Percentiles rank a stretch among this genome's conserved stretches.
Conservation (phyloP, 1,140 invertebrate genomes). For the Samia ricini region DNA sequence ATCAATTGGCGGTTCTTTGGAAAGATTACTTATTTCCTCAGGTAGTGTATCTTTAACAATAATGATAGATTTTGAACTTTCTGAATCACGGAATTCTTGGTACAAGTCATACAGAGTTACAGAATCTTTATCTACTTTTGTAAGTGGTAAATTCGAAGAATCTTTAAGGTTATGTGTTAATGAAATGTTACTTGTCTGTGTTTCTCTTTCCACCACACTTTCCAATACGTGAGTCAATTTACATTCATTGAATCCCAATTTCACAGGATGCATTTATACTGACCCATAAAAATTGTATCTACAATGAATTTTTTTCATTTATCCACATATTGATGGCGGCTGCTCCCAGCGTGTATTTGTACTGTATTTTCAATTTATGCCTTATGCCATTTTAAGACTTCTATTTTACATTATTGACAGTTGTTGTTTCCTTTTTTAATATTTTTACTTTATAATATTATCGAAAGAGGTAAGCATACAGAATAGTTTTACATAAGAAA, state of each 20-base stretch:
- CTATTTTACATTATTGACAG: slow-evolving; percentile 8
- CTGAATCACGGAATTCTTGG: slow-evolving; percentile 33
- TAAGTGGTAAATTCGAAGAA: slow-evolving; percentile 16
- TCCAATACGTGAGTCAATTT: slow-evolving; percentile 17
- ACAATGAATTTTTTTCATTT: neutral
- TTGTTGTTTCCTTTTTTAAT: neutral
- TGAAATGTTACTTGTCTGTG: slow-evolving; percentile 32
- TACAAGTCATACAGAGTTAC: slow-evolving; percentile 32
- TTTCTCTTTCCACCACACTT: slow-evolving; percentile 32
- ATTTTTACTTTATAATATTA: neutral
- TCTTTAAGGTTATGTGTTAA: slow-evolving; percentile 17
- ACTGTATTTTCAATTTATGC: neutral
- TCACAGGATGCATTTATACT: slow-evolving; percentile 28
- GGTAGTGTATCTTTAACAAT: slow-evolving; percentile 35
- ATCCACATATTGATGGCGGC: neutral
- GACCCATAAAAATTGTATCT: neutral
- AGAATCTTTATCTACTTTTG: slow-evolving; percentile 17
- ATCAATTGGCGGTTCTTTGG: neutral
- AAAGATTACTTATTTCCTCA: slow-evolving; percentile 26
- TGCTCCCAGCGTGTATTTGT: neutral
- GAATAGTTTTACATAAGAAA: neutral
- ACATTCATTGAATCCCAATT: slow-evolving; percentile 20
- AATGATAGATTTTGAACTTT: slow-evolving; percentile 23
- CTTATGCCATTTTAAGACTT: neutral
- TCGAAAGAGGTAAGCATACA: neutral